These are phyloP conservation scores for Martes martes DNA, from an alignment of 2,113 vertebrate species.

Conservation along the genomic window DNA sequence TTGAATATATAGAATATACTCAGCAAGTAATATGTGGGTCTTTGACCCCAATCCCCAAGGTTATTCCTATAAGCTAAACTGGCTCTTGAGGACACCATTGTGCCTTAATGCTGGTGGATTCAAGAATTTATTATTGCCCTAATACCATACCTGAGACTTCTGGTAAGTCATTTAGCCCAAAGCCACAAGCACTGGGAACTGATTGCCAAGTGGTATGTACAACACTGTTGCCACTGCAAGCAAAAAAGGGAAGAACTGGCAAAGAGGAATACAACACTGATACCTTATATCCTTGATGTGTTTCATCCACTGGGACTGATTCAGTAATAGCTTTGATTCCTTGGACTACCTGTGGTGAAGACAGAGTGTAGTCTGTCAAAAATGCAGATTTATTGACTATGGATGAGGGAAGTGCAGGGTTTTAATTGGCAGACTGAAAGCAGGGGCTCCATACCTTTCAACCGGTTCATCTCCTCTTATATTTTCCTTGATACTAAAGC, in stretches of 20 bases:
- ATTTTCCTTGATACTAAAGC: not conserved
- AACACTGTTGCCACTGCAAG: not conserved
- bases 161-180: not conserved
- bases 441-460: not conserved
- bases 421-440: not conserved
- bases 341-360: not conserved
- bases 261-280: not conserved
- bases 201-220: too few species aligned
- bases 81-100: not conserved
- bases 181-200: not conserved
- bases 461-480: rapidly evolving
- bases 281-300: not conserved
- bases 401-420: rapidly evolving
- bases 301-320: rapidly evolving
- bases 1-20: not conserved
- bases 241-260: not conserved
- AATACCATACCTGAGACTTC: not conserved
- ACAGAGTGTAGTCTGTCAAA: not conserved
- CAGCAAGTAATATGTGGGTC: not conserved
- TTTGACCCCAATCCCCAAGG: not conserved
- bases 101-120: not conserved
- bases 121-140: not conserved
- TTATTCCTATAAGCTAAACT: not conserved
- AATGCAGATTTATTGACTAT: not conserved
- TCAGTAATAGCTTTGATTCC: not conserved